These are phyloP conservation scores for Calonectris borealis DNA, from an alignment of 2,113 vertebrate species.

Conservation along the genomic window DNA sequence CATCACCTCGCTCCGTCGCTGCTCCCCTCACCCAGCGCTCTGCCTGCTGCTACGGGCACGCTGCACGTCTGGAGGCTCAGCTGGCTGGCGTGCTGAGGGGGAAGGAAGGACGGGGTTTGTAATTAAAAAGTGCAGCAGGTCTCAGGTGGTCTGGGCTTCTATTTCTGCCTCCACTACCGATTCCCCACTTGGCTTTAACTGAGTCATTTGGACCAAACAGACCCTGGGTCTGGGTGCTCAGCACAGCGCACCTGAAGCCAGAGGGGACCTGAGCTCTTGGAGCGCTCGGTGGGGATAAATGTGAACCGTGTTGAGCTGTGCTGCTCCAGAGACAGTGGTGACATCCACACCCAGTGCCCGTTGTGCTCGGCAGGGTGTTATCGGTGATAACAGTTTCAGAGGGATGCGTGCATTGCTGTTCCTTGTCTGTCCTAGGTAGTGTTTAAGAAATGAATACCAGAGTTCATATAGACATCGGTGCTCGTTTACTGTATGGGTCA, in stretches of 20 bases:
- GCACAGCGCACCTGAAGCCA: neutral
- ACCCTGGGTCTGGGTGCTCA: neutral
- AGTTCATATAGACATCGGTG: neutral
- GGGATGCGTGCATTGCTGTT: neutral
- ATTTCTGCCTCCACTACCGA: neutral
- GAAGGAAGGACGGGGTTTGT: neutral
- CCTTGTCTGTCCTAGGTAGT: neutral
- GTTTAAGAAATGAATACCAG: neutral
- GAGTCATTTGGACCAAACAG: neutral
- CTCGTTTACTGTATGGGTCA: neutral
- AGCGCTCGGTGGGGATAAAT: neutral
- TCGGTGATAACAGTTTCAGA: neutral
- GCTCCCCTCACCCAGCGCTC: neutral
- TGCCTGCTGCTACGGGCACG: neutral
- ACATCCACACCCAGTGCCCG: neutral
- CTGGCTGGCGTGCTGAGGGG: neutral
- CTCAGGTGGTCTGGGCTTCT: neutral
- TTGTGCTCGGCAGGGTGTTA: neutral
- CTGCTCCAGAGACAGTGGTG: neutral
- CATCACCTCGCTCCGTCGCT: neutral
- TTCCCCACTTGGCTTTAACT: neutral
- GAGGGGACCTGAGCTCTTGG: neutral
- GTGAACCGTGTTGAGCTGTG: accelerated
- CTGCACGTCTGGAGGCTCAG: neutral
- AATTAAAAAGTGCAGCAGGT: neutral